These are phyloP conservation scores for Porites evermanni DNA, from an alignment of 92 coral and sea anemone genomes.

Conservation along the genomic window DNA sequence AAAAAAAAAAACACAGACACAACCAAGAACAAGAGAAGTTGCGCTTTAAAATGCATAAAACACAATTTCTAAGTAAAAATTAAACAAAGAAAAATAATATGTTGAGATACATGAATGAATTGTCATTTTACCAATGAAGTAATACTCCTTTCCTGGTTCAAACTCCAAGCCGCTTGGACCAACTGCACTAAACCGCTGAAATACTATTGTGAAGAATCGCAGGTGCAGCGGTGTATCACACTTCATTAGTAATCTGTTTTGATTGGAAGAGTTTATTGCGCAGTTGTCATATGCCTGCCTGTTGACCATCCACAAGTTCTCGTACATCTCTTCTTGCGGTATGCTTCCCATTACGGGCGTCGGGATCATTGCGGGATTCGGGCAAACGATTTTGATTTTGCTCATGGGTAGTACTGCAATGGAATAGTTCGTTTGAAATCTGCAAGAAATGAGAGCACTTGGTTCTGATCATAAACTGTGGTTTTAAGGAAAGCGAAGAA, in stretches of 20 bases:
- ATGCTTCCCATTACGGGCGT: constrained; percentile 50
- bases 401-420: constrained; percentile 39
- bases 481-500: too few relatives aligned
- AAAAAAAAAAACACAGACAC: too few relatives aligned
- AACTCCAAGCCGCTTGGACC: constrained; percentile 67
- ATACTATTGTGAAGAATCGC: constrained; percentile 58
- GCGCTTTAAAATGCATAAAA: too few relatives aligned
- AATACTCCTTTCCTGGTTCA: constrained; percentile 72
- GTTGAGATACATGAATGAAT: not conserved
- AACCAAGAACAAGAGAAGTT: too few relatives aligned
- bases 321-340: constrained; percentile 67
- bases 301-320: constrained; percentile 83
- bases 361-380: constrained; percentile 77
- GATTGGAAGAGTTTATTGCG: constrained; percentile 42
- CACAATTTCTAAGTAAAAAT: too few relatives aligned
- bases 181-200: constrained; percentile 69
- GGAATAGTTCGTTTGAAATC: constrained; percentile 34
- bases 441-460: not conserved
- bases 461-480: too few relatives aligned
- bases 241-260: constrained; percentile 45
- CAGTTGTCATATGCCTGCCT: constrained; percentile 72
- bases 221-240: constrained; percentile 66
- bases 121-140: constrained; percentile 64
- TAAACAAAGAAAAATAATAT: too few relatives aligned
- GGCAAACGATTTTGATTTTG: constrained; percentile 74